phyloP scores from a whole-genome alignment of 2,888 invertebrate species.

The Bombyx huttoni region DNA sequence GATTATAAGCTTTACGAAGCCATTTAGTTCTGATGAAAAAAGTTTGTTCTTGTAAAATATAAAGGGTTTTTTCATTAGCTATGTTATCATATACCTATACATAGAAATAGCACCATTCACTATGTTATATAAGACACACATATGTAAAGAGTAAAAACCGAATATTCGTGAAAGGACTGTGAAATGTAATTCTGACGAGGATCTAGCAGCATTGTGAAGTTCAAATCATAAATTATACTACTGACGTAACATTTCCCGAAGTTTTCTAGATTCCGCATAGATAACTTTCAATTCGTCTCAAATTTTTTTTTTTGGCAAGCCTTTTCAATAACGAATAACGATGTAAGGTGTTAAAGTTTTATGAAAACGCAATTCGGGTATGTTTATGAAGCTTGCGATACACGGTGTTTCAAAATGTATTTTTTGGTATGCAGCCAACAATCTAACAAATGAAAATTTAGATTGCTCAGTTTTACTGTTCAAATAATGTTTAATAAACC shows the following conservation, averaged over 20 bases:
- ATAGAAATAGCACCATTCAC: no score
- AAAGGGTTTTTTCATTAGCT: conserved; percentile 19
- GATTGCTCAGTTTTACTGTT: neutral
- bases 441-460: neutral
- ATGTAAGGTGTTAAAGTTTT: conserved; percentile 20
- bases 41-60: conserved; percentile 3
- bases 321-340: conserved; percentile 22
- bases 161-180: no score
- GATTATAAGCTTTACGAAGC: no score
- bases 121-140: conserved; percentile 30
- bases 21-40: no score
- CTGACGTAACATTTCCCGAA: conserved; percentile 41
- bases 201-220: conserved; percentile 22
- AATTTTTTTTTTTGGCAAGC: conserved; percentile 17
- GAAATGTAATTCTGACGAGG: no score
- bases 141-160: conserved; percentile 30
- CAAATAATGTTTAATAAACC: neutral
- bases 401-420: conserved; percentile 7
- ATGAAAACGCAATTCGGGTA: conserved; percentile 15
- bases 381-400: conserved; percentile 14
- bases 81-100: no score
- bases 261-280: conserved; percentile 43
- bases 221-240: conserved; percentile 45
- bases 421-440: neutral
- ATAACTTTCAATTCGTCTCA: conserved; percentile 32